phyloP scores from a whole-genome alignment of 2,113 vertebrate genomes.

The Pongo abelii region DNA sequence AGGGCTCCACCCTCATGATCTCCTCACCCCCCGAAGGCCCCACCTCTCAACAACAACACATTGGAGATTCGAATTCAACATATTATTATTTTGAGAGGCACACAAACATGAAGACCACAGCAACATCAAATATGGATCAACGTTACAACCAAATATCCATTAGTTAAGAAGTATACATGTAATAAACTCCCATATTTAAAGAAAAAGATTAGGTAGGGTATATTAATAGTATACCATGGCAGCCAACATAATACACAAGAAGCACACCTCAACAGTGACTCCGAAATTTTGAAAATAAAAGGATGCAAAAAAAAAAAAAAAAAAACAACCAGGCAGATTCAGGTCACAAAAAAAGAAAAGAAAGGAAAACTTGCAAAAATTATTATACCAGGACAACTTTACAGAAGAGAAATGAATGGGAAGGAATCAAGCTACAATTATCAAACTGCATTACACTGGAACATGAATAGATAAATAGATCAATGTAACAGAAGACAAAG shows the following conservation, averaged over 20 bases:
- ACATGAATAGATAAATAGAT: fast-evolving
- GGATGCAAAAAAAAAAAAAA: too few relatives aligned
- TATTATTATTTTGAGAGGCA: neutral
- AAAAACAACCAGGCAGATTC: too few relatives aligned
- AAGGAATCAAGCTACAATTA: neutral
- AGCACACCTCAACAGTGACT: neutral
- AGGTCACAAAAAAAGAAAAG: neutral
- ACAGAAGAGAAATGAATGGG: neutral
- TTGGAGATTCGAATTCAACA: neutral
- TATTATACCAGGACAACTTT: neutral
- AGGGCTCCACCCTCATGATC: too few relatives aligned
- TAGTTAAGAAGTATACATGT: neutral
- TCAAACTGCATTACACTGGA: neutral
- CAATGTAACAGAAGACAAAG: fast-evolving
- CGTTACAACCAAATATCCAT: fast-evolving
- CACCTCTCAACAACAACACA: neutral
- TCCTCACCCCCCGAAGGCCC: neutral
- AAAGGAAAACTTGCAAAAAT: neutral
- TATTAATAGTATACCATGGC: fast-evolving
- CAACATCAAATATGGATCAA: fast-evolving
- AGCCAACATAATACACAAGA: neutral
- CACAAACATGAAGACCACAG: neutral
- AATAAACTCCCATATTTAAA: fast-evolving
- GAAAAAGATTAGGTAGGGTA: neutral
- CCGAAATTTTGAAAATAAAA: neutral